A percentile compares a stretch with the other conserved stretches of the same genome.
phyloP scores from a whole-genome alignment of 35 echinoderm and acorn worm species.

The Amphiura filiformis region DNA sequence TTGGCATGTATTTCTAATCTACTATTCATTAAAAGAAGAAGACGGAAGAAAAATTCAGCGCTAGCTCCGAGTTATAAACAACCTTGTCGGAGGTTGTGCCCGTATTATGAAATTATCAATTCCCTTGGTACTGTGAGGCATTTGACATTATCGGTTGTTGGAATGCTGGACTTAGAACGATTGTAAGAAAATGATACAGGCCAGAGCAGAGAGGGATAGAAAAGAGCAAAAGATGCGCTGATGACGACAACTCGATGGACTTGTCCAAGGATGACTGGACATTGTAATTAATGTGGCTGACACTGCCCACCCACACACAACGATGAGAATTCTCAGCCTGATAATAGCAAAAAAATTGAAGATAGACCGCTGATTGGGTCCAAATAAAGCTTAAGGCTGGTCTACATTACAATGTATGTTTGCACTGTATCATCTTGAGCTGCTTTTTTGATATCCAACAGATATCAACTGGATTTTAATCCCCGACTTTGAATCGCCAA shows the following conservation, averaged over 20 bases:
- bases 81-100: neutral
- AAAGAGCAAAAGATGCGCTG: too few species aligned
- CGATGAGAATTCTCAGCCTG: neutral
- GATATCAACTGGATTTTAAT: too few species aligned
- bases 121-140: constrained; percentile 2
- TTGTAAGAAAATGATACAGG: neutral
- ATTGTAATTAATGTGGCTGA: too few species aligned
- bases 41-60: neutral
- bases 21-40: neutral
- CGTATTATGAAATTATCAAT: neutral
- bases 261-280: too few species aligned
- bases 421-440: too few species aligned
- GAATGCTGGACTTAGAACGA: neutral
- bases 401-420: too few species aligned
- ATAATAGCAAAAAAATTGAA: neutral
- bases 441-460: too few species aligned
- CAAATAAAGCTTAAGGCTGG: too few species aligned
- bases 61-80: neutral
- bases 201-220: neutral
- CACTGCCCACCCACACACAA: too few species aligned
- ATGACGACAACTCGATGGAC: too few species aligned
- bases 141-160: neutral
- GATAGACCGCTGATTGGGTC: neutral
- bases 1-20: neutral
- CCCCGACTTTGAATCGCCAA: too few species aligned